Conservation (phyloP, 2,113 vertebrate species). For the Mustelus asterias region DNA sequence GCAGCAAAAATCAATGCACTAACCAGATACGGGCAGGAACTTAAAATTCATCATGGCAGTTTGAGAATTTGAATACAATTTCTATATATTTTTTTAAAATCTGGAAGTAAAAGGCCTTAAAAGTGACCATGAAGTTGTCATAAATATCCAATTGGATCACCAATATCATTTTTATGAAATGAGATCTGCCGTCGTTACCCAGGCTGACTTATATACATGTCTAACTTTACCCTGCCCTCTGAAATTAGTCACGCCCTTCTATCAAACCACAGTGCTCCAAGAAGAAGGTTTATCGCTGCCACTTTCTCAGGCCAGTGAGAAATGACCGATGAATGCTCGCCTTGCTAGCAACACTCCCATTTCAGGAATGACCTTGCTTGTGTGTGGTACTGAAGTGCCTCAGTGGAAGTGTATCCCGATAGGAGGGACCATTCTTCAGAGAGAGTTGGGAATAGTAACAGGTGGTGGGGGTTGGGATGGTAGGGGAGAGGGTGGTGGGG, state of each 20-base stretch:
- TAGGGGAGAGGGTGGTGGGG: too few species aligned
- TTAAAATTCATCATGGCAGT: background rate
- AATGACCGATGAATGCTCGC: background rate
- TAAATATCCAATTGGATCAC: background rate
- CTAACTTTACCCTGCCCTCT: background rate
- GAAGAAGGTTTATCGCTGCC: background rate
- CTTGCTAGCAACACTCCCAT: background rate
- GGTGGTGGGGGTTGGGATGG: background rate
- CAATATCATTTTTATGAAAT: background rate
- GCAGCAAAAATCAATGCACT: background rate
- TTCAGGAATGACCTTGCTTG: background rate
- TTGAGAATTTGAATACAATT: background rate
- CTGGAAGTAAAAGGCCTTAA: background rate
- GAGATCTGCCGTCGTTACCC: background rate
- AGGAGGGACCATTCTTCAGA: background rate
- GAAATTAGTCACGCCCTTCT: background rate
- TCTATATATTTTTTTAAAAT: background rate
- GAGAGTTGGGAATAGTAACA: background rate
- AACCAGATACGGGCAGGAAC: background rate
- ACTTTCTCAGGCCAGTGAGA: background rate
- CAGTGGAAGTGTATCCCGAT: background rate
- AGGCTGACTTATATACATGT: background rate
- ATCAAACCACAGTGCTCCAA: background rate
- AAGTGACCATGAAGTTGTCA: background rate
- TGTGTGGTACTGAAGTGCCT: background rate